These are phyloP conservation scores for Drosophila quinaria DNA, from an alignment of 2,888 invertebrate species.

Conservation along the genomic window DNA sequence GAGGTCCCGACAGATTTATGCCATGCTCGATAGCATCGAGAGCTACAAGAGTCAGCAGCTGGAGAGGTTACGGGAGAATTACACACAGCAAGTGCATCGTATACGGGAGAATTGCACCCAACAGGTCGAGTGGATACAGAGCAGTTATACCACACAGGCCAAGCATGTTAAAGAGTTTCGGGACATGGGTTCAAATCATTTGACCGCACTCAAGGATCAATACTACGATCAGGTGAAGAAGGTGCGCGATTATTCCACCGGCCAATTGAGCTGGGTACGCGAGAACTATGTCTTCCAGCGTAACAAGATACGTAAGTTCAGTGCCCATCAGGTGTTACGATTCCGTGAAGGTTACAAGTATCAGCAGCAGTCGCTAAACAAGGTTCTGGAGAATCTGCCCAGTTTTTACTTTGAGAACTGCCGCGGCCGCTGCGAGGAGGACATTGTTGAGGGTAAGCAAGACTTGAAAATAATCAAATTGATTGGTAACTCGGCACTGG, in stretches of 20 bases:
- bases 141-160: conserved; percentile 95
- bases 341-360: conserved; percentile 97
- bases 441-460: conserved; percentile 83
- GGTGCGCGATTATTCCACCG: conserved; percentile 96
- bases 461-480: background rate
- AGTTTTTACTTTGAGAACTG: conserved; percentile 97
- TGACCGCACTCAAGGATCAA: conserved; percentile 94
- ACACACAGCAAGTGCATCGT: conserved; percentile 95
- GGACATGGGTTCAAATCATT: conserved; percentile 95
- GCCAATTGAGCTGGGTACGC: conserved; percentile 96
- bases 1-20: conserved; percentile 93
- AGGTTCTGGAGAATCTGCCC: conserved; percentile 96
- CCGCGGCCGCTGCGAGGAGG: conserved; percentile 90
- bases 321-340: conserved; percentile 95
- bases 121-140: conserved; percentile 97
- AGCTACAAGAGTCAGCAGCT: conserved; percentile 95
- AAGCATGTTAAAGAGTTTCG: conserved; percentile 94
- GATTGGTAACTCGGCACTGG: background rate
- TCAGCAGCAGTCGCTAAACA: conserved; percentile 97
- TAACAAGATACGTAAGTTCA: conserved; percentile 97
- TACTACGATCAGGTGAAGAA: conserved; percentile 97
- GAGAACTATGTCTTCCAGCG: conserved; percentile 98
- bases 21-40: conserved; percentile 95
- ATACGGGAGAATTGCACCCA: conserved; percentile 97
- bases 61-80: conserved; percentile 95